A percentile compares a stretch with the other conserved stretches of the same genome.
Evolutionary conservation across 1,140 invertebrate genomes (phyloP).

Genomic region (Telenomus remus): DNA sequence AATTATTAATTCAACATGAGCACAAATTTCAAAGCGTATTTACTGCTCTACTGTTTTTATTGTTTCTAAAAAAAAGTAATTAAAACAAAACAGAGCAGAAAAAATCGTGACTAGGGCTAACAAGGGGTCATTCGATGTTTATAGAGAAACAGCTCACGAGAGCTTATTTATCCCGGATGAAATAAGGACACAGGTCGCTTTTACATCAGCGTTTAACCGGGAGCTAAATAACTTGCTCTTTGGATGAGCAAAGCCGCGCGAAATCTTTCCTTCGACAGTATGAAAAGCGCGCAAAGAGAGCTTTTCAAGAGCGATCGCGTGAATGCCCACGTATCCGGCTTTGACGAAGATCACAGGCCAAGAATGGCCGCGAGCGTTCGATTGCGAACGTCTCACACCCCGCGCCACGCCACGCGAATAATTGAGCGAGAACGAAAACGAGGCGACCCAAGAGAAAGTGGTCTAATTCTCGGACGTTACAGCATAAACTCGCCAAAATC

Average conservation of each 20-base stretch:
- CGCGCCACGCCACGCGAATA: slow-evolving; percentile 6
- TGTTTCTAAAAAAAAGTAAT: too few species aligned
- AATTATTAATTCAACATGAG: too few species aligned
- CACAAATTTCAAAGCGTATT: too few species aligned
- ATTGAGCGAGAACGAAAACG: slow-evolving; percentile 39
- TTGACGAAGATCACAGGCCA: slow-evolving; percentile 38
- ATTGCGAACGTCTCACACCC: slow-evolving; percentile 9
- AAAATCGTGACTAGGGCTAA: too few species aligned
- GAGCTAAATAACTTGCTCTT: slow-evolving; percentile 33
- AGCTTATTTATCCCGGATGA: slow-evolving; percentile 31
- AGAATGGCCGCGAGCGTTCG: slow-evolving; percentile 44
- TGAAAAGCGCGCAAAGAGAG: slow-evolving; percentile 41
- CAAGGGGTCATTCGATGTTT: too few species aligned
- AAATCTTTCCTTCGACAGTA: slow-evolving; percentile 24
- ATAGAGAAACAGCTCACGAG: slow-evolving; percentile 5
- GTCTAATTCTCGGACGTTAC: slow-evolving; percentile 23
- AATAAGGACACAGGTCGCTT: slow-evolving; percentile 22
- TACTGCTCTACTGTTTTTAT: too few species aligned
- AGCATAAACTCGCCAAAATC: not conserved
- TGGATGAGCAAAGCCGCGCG: slow-evolving; percentile 29
- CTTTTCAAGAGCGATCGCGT: slow-evolving; percentile 46
- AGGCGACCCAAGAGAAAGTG: slow-evolving; percentile 25
- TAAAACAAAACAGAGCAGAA: too few species aligned
- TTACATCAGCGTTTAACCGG: slow-evolving; percentile 8
- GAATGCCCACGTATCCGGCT: slow-evolving; percentile 37